A percentile compares a stretch with the other conserved stretches of the same genome.
These are phyloP conservation scores for Lasioglossum morio DNA, from an alignment of 2,888 invertebrate genomes.

Conservation along the genomic window DNA sequence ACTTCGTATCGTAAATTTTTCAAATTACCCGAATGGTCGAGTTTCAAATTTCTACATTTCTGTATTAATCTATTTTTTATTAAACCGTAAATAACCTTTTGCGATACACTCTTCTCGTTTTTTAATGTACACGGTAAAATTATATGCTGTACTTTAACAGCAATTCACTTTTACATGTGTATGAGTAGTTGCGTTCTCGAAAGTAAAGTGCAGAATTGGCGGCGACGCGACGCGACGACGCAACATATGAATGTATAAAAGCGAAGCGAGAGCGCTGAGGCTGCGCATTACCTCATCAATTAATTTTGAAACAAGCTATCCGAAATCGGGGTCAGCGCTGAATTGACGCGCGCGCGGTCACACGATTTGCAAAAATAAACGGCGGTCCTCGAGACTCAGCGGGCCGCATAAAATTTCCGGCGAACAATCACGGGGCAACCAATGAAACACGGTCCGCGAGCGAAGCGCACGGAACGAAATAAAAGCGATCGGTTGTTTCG, in stretches of 20 bases:
- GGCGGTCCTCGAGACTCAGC: background rate
- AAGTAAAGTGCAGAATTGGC: background rate
- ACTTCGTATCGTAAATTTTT: background rate
- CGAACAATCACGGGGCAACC: background rate
- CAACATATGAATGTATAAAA: background rate
- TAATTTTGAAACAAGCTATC: background rate
- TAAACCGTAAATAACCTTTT: background rate
- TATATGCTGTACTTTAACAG: background rate
- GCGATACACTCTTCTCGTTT: background rate
- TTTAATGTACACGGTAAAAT: background rate
- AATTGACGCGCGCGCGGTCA: background rate
- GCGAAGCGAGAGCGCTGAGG: background rate
- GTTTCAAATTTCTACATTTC: background rate
- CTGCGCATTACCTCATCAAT: background rate
- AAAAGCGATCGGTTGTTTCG: slow-evolving; percentile 6
- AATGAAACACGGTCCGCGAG: background rate
- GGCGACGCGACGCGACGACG: background rate
- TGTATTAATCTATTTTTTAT: background rate
- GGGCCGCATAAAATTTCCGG: background rate
- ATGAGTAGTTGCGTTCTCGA: background rate
- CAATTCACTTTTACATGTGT: background rate
- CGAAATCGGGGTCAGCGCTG: background rate
- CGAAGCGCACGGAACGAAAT: background rate
- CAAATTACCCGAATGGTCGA: background rate
- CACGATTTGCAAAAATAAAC: background rate